Base-by-base conservation (phyloP, 1,140 invertebrate species). In the Eumeta japonica region DNA sequence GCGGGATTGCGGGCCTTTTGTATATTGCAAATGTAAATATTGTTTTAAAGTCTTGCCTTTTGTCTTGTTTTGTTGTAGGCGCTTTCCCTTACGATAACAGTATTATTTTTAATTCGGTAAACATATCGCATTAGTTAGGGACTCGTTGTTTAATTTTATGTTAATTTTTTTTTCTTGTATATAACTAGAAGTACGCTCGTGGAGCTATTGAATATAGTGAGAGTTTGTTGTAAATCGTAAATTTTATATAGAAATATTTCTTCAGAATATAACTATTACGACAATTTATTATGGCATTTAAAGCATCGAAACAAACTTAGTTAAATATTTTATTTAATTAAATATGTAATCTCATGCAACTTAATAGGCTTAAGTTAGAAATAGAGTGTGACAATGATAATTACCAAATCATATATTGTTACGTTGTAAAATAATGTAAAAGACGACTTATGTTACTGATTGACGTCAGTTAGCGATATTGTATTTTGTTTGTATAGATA, bases 401-500 rank as follows among this genome's bases (percentile, higher is more conserved):
- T 39, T 17, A 39, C 38, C 38, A 39, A 39, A 39, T 20, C 31
- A 39, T 20, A 32, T 20, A 24, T 28, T 20, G 16, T 38, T 38
- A 16, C 17, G 28, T 30, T 3, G 19, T 14, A 38, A 15, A 27
- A 32, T 29, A 24, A 24, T 24, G 20, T n/a, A 24, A 24, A n/a
- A 7, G 20, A 24, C n/a, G 20, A 7, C 20, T n/a, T 7, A 13
- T 39, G 39, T 38, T 38, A 28, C 17, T 20, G 17, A 20, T 39
- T 47, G 37, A 43, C 38, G 45, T 47, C 32, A 38, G 37, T 35
- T 24, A 49, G 43, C 56, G 55, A 62, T 60, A 41, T 60, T 58
- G 52, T 50, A 62, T 62, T 63, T 62, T 66, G 65, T 70, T 70
- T 65, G 57, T 61, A 52, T 62, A 44, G 37, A 66, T 65, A 67